Base-by-base conservation (phyloP, 2,113 vertebrate species). In the Ameiurus melas region DNA sequence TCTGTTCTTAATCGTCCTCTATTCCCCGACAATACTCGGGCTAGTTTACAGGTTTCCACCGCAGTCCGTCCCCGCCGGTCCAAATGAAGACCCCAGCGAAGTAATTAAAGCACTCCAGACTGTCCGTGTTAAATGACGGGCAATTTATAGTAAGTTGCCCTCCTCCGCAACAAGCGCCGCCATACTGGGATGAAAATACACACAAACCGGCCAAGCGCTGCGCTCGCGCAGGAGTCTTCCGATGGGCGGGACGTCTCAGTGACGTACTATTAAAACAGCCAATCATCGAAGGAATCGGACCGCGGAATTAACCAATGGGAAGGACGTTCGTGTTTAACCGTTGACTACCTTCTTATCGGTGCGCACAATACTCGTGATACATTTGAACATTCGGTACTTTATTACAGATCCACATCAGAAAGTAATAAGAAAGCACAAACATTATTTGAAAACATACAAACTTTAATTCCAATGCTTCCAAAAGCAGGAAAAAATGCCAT, bases 131-230 rank as follows among this genome's bases (percentile, higher is more conserved):
- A 92, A 83, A 92, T 70, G 91, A 93, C 92, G 82, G 93, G 85
- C 89, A 91, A 94, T 91, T 91, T 53, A 62, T 90, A 93, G 87
- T 93, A 95, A 89, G 93, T 95, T 94, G 92, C 92, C 92, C n/a
- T 85, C 84, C 84, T 85, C 53, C 66, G 47, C 68, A 22, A 36
- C 84, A 14, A 73, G 9, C 84, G 84, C 84, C 85, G 71, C 85
- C 85, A 86, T 86, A 86, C 93, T 95, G 95, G 89, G 93, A 93
- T 90, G 88, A 93, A 86, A 90, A 87, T n/a, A 87, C 57, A 82
- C 14, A 88, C 60, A 58, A 39, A 83, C 75, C 88, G 86, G 88
- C 70, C 68, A 62, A 83, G n/a, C 84, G 80, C 85, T 43, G 77
- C 70, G 62, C 85, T 70, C 83, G 55, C 57, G 80, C 80, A 62